phyloP scores from a whole-genome alignment of 2,113 vertebrate genomes.

The Climacteris rufus region DNA sequence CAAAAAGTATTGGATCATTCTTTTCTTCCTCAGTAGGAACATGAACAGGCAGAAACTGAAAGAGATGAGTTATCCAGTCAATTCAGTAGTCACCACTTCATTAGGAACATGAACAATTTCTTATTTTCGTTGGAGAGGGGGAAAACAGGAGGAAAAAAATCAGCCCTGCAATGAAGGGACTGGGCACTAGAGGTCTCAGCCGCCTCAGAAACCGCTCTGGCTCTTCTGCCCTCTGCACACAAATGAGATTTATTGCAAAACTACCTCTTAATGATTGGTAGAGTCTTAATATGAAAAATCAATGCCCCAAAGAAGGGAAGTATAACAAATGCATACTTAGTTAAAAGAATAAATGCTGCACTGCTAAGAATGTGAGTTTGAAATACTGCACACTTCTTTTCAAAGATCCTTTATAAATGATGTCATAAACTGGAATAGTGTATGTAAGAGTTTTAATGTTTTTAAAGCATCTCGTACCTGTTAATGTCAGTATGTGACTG shows the following conservation, averaged over 20 bases:
- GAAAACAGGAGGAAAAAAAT: background rate
- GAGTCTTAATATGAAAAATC: background rate
- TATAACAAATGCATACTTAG: background rate
- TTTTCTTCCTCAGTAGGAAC: conserved; percentile 88
- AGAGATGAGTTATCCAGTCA: conserved; percentile 19
- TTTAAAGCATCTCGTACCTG: background rate
- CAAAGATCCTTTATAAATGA: background rate
- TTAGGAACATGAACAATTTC: background rate
- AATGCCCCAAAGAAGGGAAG: background rate
- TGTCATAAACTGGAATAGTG: background rate
- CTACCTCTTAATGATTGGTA: background rate
- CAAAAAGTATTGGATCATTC: conserved; percentile 80
- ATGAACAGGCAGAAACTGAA: conserved; percentile 89
- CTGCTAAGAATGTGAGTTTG: background rate
- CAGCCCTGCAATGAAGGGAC: background rate
- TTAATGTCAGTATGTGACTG: background rate
- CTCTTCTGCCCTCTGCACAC: background rate
- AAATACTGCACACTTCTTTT: background rate
- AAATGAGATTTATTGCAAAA: background rate
- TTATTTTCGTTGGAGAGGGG: background rate
- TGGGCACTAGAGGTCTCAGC: conserved; percentile 70
- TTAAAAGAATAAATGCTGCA: background rate
- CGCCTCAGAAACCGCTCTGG: background rate
- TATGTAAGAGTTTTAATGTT: background rate
- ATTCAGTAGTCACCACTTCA: background rate